A percentile compares a stretch with the other conserved stretches of the same genome.
phyloP scores from a whole-genome alignment of 2,888 invertebrate genomes.

The Nomada flava region DNA sequence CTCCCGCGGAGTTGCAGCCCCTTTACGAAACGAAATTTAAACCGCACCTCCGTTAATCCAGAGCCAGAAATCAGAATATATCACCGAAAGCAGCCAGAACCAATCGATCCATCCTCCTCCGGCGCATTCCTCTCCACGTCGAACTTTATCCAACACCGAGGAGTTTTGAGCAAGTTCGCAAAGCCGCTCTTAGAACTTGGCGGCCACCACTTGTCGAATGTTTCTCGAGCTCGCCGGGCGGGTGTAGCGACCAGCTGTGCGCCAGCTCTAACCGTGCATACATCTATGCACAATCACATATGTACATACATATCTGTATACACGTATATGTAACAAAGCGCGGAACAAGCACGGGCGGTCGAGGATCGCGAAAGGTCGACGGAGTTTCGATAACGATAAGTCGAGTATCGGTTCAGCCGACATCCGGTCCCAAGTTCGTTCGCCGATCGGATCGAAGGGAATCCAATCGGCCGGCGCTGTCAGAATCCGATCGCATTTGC shows the following conservation, averaged over 20 bases:
- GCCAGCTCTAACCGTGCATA: not conserved
- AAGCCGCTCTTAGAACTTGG: conserved; percentile 13
- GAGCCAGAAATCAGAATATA: not conserved
- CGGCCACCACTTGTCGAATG: not conserved
- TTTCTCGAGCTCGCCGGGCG: conserved; percentile 9
- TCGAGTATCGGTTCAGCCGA: conserved; percentile 50
- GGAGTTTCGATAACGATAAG: conserved; percentile 62
- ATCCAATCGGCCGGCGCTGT: conserved; percentile 55
- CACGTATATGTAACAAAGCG: not conserved
- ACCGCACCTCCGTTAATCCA: not conserved
- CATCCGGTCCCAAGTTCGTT: conserved; percentile 63
- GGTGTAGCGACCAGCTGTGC: not conserved
- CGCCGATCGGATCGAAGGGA: conserved; percentile 54
- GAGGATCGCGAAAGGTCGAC: conserved; percentile 40
- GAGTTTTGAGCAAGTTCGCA: conserved; percentile 12
- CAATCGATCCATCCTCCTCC: not conserved
- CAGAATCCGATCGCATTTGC: conserved; percentile 74
- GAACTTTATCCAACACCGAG: not conserved
- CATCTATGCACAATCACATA: too few relatives aligned
- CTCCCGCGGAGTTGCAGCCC: not conserved
- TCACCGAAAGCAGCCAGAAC: not conserved
- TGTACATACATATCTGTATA: too few relatives aligned
- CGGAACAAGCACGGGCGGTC: not conserved
- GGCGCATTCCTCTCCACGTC: not conserved
- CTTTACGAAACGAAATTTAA: not conserved